Base-by-base conservation (phyloP, 2,113 vertebrate genomes). In the Ctenomys sociabilis region DNA sequence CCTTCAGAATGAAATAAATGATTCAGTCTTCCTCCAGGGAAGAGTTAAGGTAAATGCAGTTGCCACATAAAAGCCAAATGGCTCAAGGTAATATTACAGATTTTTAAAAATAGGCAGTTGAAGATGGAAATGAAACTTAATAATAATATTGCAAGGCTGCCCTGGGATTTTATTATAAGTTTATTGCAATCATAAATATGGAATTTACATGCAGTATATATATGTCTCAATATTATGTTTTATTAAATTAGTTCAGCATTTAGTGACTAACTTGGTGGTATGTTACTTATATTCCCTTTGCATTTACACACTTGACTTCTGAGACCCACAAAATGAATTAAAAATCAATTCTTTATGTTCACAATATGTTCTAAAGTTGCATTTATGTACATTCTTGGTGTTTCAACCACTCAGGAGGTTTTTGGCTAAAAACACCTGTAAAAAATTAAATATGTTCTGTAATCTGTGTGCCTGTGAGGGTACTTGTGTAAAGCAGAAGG, bases 31-130 rank as follows among this genome's bases (percentile, higher is more conserved):
- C 97, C 94, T 90, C 98, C 84, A 97, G 97, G 97, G 94, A 98
- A 96, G 97, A 98, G 94, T 97, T 97, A 98, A 97, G 96, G 61
- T n/a, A 98, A 98, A 97, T 98, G 97, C 93, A 97, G 37, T 57
- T 97, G 96, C 91, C 85, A 92, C 68, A 86, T 89, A 98, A 98
- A 97, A 77, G 28, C 32, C 80, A 88, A 97, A 93, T 97, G 95
- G 96, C 84, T 97, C 82, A 91, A 94, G 94, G 64, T 93, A 84
- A 70, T 84, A 88, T 97, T 96, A 80, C 26, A 57, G 94, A 93
- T 80, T 97, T 95, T 93, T 96, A 89, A 97, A 97, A 84, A 82
- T 78, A 97, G 90, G 95, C 85, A 95, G 93, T 92, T 84, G 91
- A 92, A 90, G 30, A 92, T 82, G 89, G 92, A 95, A 93, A 93